Conservation (phyloP, 2,113 vertebrate genomes). For the Tricholaema leucomelas region DNA sequence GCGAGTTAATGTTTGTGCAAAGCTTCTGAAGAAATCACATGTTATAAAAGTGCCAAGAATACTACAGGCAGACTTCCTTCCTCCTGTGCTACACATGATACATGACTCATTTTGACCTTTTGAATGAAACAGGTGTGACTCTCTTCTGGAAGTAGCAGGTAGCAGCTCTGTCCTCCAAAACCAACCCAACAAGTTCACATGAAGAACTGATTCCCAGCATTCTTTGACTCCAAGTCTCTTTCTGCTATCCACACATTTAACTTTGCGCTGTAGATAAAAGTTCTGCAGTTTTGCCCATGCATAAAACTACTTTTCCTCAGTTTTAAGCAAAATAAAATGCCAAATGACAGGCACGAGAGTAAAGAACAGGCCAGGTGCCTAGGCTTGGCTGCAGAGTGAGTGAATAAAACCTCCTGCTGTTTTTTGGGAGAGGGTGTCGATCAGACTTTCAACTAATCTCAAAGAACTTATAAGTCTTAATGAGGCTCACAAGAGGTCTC, state of each 20-base stretch:
- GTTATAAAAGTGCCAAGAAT: background rate
- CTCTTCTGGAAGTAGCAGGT: background rate
- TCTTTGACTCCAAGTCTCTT: background rate
- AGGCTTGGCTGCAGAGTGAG: background rate
- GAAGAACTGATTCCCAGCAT: background rate
- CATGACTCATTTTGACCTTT: background rate
- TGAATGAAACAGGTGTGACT: background rate
- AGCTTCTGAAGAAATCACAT: background rate
- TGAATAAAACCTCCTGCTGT: background rate
- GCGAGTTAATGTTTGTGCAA: background rate
- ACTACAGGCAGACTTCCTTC: background rate
- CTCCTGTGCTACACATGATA: background rate
- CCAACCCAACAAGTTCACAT: background rate
- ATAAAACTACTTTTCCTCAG: background rate
- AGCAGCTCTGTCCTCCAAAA: slow-evolving; percentile 4
- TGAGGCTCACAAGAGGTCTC: background rate
- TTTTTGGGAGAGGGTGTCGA: background rate
- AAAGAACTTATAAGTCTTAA: background rate
- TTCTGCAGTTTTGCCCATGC: background rate
- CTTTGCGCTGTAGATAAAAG: background rate
- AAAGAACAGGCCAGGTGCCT: background rate
- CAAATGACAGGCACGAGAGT: background rate
- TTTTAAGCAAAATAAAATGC: background rate
- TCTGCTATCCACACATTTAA: background rate
- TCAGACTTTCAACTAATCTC: background rate